Evolutionary conservation across 2,113 vertebrate genomes (phyloP).

Genomic region (Myotis lucifugus): DNA sequence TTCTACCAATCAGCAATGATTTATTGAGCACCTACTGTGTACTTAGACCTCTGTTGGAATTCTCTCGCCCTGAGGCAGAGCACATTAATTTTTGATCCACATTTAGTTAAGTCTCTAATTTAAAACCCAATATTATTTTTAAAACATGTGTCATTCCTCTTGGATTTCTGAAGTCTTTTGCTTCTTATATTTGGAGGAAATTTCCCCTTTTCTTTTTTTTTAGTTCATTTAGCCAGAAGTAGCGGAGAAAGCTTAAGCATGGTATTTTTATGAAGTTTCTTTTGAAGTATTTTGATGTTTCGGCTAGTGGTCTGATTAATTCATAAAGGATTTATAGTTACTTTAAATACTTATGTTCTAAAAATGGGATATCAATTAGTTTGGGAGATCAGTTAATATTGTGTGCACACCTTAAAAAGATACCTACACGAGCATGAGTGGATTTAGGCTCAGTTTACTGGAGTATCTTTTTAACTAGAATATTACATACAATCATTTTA

Average conservation of each 20-base stretch:
- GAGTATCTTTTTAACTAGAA: conserved; percentile 26
- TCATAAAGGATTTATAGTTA: neutral
- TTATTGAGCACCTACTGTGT: neutral
- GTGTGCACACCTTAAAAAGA: neutral
- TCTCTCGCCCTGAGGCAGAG: neutral
- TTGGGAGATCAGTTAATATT: neutral
- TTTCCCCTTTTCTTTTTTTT: neutral
- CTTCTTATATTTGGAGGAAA: neutral
- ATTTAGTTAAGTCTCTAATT: conserved; percentile 57
- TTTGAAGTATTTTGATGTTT: conserved; percentile 40
- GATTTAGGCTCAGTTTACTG: neutral
- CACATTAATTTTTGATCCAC: conserved; percentile 8
- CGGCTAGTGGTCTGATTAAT: neutral
- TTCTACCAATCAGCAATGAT: neutral
- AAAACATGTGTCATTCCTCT: conserved; percentile 4
- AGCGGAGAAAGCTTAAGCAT: neutral
- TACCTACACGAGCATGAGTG: neutral
- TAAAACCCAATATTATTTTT: conserved; percentile 39
- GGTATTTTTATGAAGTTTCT: conserved; percentile 35
- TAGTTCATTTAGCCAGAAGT: conserved; percentile 41
- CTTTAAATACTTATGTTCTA: conserved; percentile 31
- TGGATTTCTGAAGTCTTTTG: conserved; percentile 37
- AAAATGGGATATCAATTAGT: neutral
- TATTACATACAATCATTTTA: neutral
- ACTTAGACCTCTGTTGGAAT: neutral